A percentile compares a stretch with the other conserved stretches of the same genome.
phyloP scores from a whole-genome alignment of 1,140 invertebrate genomes.

The Heliothis subflexa region DNA sequence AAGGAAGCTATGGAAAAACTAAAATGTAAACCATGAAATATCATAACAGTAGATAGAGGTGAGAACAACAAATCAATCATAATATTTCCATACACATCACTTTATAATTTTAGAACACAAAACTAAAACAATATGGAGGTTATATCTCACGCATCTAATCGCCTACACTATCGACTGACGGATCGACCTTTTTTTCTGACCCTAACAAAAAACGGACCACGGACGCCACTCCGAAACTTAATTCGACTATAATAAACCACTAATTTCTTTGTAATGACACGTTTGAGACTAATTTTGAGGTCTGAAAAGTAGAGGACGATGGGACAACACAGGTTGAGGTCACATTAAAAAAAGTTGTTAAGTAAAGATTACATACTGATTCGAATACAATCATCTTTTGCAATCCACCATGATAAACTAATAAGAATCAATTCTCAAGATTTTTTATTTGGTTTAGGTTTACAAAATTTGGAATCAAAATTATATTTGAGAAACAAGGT shows the following conservation, averaged over 20 bases:
- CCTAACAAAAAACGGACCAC: conserved; percentile 52
- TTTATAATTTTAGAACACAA: background rate
- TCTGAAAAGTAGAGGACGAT: conserved; percentile 29
- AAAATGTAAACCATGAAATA: too few species aligned
- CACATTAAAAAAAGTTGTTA: conserved; percentile 5
- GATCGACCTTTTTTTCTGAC: conserved; percentile 29
- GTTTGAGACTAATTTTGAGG: conserved; percentile 40
- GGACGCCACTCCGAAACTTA: conserved; percentile 60
- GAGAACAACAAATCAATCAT: background rate
- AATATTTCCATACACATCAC: too few species aligned
- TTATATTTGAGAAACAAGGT: background rate
- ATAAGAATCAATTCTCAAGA: background rate
- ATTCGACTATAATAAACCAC: conserved; percentile 63
- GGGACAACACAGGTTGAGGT: conserved; percentile 37
- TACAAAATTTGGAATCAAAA: background rate
- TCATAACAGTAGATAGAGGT: too few species aligned
- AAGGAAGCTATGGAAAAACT: too few species aligned
- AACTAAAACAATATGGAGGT: conserved; percentile 26
- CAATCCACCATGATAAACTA: too few species aligned
- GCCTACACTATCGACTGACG: conserved; percentile 43
- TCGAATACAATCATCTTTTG: too few species aligned
- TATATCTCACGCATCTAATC: conserved; percentile 46
- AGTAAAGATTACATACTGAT: background rate
- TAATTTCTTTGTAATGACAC: conserved; percentile 66
- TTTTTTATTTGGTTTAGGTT: background rate